Percentiles rank a stretch among this genome's conserved stretches.
Evolutionary conservation across 2,113 vertebrate species (phyloP).

Genomic region (Stegostoma tigrinum): DNA sequence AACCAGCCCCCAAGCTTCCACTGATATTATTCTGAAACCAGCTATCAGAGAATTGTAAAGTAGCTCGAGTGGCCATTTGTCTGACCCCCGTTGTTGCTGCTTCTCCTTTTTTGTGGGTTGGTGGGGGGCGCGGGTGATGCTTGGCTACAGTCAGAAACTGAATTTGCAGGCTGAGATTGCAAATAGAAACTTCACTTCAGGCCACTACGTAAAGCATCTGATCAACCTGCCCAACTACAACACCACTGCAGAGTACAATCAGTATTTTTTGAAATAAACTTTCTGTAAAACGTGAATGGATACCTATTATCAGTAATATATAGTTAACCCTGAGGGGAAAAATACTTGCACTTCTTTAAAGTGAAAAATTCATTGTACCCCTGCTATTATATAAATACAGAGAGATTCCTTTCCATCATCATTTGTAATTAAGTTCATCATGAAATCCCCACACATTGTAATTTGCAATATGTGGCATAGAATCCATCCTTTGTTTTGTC

Average conservation of each 20-base stretch:
- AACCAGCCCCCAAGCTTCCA: background rate
- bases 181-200: background rate
- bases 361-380: background rate
- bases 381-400: background rate
- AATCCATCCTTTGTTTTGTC: constrained; percentile 19
- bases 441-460: background rate
- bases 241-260: background rate
- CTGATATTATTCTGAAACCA: background rate
- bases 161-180: background rate
- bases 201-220: background rate
- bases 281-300: background rate
- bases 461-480: background rate
- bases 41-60: background rate
- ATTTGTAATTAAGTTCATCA: constrained; percentile 7
- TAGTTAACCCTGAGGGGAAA: background rate
- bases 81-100: background rate
- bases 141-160: background rate
- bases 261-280: background rate
- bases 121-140: too few relatives aligned
- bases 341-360: background rate
- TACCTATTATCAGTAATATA: background rate
- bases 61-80: background rate
- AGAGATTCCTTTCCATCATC: background rate
- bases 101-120: background rate
- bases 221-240: background rate